Percentiles rank a stretch among this genome's conserved stretches.
These are phyloP conservation scores for Pharmacophagus antenor DNA, from an alignment of 2,888 invertebrate genomes.

Conservation along the genomic window DNA sequence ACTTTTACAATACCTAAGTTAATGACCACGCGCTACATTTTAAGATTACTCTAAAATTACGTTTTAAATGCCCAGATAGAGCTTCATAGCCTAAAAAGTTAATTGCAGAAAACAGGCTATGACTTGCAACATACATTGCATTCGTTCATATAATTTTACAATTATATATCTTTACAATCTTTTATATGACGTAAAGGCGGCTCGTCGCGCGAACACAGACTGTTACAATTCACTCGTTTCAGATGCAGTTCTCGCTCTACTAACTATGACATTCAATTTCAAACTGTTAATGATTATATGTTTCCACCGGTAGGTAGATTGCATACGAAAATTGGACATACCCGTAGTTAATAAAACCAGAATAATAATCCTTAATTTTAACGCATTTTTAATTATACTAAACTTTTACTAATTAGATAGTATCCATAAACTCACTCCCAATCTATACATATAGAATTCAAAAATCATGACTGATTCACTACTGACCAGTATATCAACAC, in stretches of 20 bases:
- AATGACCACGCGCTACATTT: not conserved
- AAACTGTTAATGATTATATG: not conserved
- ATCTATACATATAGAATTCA: too few relatives aligned
- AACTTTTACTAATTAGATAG: too few relatives aligned
- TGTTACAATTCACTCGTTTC: slow-evolving; percentile 14
- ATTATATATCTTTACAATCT: slow-evolving; percentile 10
- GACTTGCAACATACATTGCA: slow-evolving; percentile 11
- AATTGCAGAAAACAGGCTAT: slow-evolving; percentile 13
- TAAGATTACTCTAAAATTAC: not conserved
- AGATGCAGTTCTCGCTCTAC: slow-evolving; percentile 24
- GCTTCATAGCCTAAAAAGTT: slow-evolving; percentile 8
- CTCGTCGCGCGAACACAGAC: not conserved
- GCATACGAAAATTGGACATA: not conserved
- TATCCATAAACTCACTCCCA: too few relatives aligned
- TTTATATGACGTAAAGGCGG: not conserved
- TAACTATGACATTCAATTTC: slow-evolving; percentile 25
- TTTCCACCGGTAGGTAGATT: not conserved
- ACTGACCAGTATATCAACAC: too few relatives aligned
- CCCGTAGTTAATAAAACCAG: not conserved
- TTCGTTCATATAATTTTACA: slow-evolving; percentile 24
- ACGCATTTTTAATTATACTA: not conserved
- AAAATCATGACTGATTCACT: too few relatives aligned
- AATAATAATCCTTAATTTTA: not conserved
- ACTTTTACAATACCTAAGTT: not conserved
- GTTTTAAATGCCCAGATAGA: not conserved